phyloP scores from a whole-genome alignment of 2,113 vertebrate species.

The Plectropomus leopardus region DNA sequence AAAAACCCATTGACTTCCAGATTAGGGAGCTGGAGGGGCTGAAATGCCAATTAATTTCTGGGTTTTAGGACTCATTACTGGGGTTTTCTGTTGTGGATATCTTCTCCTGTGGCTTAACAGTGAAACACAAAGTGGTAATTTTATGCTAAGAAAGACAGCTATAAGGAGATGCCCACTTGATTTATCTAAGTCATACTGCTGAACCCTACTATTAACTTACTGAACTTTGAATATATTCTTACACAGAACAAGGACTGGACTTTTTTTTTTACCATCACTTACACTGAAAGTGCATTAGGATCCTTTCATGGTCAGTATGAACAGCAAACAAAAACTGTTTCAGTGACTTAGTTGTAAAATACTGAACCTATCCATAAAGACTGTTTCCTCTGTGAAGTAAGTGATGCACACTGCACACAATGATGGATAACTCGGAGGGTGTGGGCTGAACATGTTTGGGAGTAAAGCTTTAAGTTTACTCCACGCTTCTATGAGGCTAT shows the following conservation, averaged over 20 bases:
- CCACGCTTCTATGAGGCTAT: slow-evolving; percentile 6
- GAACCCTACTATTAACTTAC: background rate
- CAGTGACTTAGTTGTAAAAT: no score
- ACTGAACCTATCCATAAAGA: background rate
- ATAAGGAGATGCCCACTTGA: background rate
- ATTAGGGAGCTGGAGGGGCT: no score
- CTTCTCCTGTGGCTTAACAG: background rate
- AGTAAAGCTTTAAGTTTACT: slow-evolving; percentile 12
- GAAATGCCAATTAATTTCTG: no score
- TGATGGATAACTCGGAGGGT: background rate
- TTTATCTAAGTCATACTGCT: background rate
- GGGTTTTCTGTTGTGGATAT: background rate
- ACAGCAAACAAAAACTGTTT: background rate
- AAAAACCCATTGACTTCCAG: no score
- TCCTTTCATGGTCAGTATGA: background rate
- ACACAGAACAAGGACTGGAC: background rate
- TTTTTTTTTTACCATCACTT: background rate
- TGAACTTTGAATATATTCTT: no score
- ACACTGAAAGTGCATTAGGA: background rate
- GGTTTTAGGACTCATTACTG: no score
- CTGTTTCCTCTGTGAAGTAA: background rate
- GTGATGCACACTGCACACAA: background rate
- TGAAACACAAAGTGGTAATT: background rate
- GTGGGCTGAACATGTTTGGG: background rate
- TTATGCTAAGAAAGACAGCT: background rate